Percentiles rank a stretch among this genome's conserved stretches.
Conservation (phyloP, 2,797 vertebrate genomes). For the Mormyrus proboscirostris region DNA sequence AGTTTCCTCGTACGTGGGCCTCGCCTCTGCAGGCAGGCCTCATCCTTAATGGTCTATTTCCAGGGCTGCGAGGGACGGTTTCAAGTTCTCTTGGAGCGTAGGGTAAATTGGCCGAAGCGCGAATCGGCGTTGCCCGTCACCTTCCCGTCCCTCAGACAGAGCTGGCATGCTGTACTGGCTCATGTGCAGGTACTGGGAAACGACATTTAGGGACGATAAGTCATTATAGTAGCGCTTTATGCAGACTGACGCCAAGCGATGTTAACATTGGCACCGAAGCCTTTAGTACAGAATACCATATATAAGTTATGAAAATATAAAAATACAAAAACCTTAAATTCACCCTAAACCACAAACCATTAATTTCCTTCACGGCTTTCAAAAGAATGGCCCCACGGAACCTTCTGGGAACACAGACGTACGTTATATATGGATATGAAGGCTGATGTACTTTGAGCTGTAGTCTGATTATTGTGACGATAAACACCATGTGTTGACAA, state of each 20-base stretch:
- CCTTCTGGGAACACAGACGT: not conserved
- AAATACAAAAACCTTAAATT: not conserved
- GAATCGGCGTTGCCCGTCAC: not conserved
- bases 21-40: not conserved
- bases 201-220: not conserved
- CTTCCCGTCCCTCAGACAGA: not conserved
- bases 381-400: not conserved
- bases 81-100: not conserved
- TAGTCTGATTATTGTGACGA: not conserved
- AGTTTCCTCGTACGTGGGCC: not conserved
- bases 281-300: not conserved
- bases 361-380: not conserved
- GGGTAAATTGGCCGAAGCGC: not conserved
- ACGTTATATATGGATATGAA: not conserved
- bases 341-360: not conserved
- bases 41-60: not conserved
- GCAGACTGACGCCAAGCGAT: not conserved
- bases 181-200: not conserved
- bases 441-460: not conserved
- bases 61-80: not conserved
- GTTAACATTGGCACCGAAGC: not conserved
- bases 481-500: not conserved
- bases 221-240: not conserved
- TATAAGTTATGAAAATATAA: not conserved
- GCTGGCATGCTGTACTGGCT: not conserved